Evolutionary conservation across 2,797 vertebrate genomes (phyloP), one percentile per base, ranked within the genome.

Genomic region (Protosalanx chinensis): DNA sequence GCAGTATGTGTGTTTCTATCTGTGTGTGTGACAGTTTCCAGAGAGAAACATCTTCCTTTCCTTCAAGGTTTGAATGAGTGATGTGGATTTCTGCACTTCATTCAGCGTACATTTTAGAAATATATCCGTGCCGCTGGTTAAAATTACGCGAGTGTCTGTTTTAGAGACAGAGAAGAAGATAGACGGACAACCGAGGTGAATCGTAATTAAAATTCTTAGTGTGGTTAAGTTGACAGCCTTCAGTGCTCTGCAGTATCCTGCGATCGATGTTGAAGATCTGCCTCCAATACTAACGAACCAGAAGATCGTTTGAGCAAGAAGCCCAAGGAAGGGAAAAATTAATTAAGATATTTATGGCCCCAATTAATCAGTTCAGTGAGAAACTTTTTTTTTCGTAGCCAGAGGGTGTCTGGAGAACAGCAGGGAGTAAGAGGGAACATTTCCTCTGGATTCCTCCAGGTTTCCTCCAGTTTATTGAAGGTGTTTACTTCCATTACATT

Each of bases 171-270:
- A 23, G 32, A 13, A 37, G 35, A 64, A 41, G 13, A 65, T 30
- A 15, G 51, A 23, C 30, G 20, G 53, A 2, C 5, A 71, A 23
- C 66, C 67, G 80, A 79, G 81, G 79, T 76, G 85, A 90, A 86
- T 84, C 41, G 79, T 88, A 91, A 93, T 93, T 92, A 91, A 88
- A 91, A 90, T 81, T 82, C 89, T 87, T 81, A 82, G 80, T 91
- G 87, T 88, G 70, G 86, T 90, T 91, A 91, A 86, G 83, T 88
- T 85, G 90, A 90, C 90, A 90, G 85, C 78, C 72, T 82, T 86
- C 81, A 76, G 76, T 56, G 82, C 72, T 71, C 79, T 57, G 37
- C 49, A 69, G 74, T 69, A 71, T 70, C 72, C 74, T 13, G 65
- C 79, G 79, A 92, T 92, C 85, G 68, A 91, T 91, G 82, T 69